Conservation (phyloP, 2,888 invertebrate genomes). For the Pachymerium ferrugineum region DNA sequence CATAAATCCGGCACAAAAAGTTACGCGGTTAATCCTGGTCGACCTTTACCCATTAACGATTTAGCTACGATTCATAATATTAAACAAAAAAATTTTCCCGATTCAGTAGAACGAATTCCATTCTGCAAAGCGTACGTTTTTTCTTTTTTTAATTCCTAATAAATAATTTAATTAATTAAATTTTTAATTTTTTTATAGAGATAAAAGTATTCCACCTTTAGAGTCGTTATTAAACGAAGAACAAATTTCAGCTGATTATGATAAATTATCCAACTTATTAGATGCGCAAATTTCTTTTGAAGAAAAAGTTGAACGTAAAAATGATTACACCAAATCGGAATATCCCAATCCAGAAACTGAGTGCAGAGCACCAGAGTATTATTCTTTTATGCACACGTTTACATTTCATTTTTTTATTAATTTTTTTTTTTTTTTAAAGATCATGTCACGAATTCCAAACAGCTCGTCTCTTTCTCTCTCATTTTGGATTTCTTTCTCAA, state of each 20-base stretch:
- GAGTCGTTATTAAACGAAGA: conserved; percentile 66
- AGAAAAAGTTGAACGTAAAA: conserved; percentile 42
- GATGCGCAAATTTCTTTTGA: conserved; percentile 46
- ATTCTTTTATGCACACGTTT: background rate
- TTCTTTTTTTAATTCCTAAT: background rate
- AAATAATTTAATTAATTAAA: conserved; percentile 30
- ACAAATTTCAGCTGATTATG: conserved; percentile 55
- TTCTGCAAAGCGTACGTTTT: conserved; percentile 69
- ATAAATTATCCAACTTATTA: conserved; percentile 54
- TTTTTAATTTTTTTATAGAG: conserved; percentile 54
- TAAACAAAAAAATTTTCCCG: conserved; percentile 71
- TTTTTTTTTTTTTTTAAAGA: conserved; percentile 34
- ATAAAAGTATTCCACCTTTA: conserved; percentile 81
- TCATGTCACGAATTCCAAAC: conserved; percentile 87
- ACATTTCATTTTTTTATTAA: background rate
- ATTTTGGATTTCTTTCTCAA: conserved; percentile 78
- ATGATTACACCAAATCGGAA: conserved; percentile 41
- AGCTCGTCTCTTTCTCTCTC: conserved; percentile 86
- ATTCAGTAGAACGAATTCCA: conserved; percentile 69
- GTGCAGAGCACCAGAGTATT: conserved; percentile 46
- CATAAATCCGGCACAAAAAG: conserved; percentile 65
- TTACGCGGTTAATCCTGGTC: conserved; percentile 53
- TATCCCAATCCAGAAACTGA: conserved; percentile 51
- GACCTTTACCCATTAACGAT: conserved; percentile 72
- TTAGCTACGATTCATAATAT: conserved; percentile 61